Evolutionary conservation across 2,888 invertebrate species (phyloP).

Genomic region (Imbricaverruca yamaguchii): DNA sequence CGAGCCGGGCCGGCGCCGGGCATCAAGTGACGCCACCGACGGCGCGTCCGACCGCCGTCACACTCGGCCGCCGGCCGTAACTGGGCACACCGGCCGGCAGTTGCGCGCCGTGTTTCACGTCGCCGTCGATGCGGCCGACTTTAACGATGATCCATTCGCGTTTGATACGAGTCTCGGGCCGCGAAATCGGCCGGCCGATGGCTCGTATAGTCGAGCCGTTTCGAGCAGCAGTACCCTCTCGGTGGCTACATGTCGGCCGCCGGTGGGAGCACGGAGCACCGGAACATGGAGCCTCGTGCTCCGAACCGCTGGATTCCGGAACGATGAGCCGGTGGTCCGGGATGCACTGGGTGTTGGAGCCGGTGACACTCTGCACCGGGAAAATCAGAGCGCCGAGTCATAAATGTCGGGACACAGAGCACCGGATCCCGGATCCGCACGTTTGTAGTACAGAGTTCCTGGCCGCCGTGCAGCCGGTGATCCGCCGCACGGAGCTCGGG

Average conservation of each 20-base stretch:
- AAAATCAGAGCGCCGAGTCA: too few species aligned
- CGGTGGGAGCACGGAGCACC: too few species aligned
- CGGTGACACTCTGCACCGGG: too few species aligned
- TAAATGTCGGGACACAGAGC: too few species aligned
- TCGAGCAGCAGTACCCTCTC: neutral
- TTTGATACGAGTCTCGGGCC: neutral
- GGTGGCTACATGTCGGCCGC: neutral
- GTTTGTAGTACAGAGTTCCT: too few species aligned
- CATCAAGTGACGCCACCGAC: neutral
- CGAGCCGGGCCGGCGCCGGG: neutral
- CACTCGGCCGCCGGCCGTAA: neutral
- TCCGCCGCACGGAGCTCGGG: too few species aligned
- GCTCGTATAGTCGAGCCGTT: neutral
- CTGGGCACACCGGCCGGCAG: neutral
- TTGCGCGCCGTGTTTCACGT: neutral
- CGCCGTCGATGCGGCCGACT: neutral
- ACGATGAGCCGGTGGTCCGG: too few species aligned
- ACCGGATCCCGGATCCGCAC: too few species aligned
- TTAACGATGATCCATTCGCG: neutral
- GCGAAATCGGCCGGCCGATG: neutral
- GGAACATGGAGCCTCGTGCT: too few species aligned
- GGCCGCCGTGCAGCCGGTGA: too few species aligned
- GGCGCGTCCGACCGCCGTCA: neutral
- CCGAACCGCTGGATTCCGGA: too few species aligned
- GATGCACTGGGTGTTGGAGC: too few species aligned